Conservation (phyloP, 2,797 vertebrate species). For the Pagetopsis macropterus region DNA sequence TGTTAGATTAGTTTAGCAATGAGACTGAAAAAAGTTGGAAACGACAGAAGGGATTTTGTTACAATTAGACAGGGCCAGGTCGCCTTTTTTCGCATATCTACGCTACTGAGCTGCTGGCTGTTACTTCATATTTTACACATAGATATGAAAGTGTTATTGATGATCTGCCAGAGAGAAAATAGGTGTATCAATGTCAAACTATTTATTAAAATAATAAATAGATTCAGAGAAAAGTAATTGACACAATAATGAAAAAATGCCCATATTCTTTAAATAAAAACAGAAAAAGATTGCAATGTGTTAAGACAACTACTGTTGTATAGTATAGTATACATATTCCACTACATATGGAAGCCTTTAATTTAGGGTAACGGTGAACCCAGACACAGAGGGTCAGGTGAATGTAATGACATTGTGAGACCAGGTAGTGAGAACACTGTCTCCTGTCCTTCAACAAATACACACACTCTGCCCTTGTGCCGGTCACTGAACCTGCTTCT, state of each 20-base stretch:
- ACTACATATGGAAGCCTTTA: not conserved
- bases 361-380: conserved; percentile 1
- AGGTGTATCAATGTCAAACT: too few species aligned
- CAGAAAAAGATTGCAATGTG: not conserved
- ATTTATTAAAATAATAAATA: not conserved
- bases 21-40: not conserved
- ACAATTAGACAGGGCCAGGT: too few species aligned
- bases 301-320: not conserved
- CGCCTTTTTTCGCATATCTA: not conserved
- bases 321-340: not conserved
- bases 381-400: not conserved
- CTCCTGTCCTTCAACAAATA: conserved; percentile 1
- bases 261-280: too few species aligned
- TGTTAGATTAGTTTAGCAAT: not conserved
- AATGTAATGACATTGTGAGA: not conserved
- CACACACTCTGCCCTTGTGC: conserved; percentile 3
- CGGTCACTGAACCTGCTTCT: conserved; percentile 32
- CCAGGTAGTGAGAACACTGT: not conserved
- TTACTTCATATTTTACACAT: too few species aligned
- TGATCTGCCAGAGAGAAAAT: too few species aligned
- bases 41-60: not conserved
- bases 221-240: not conserved
- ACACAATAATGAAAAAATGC: not conserved
- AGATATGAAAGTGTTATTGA: too few species aligned
- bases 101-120: not conserved